Evolutionary conservation across 2,797 vertebrate species (phyloP).

Genomic region (Gadopsis bispinosus): DNA sequence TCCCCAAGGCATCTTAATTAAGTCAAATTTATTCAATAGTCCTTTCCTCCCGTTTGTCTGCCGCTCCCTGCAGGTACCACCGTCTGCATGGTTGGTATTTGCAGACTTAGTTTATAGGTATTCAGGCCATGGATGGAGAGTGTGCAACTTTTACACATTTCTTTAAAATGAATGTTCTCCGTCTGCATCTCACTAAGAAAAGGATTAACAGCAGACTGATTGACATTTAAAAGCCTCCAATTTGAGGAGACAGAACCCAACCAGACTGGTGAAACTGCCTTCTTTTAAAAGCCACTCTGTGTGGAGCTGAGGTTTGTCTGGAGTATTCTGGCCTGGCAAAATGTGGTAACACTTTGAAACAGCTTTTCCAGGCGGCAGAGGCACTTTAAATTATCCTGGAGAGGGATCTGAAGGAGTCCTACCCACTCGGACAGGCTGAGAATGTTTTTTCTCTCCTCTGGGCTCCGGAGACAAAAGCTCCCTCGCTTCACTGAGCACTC

Average conservation of each 20-base stretch:
- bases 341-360: constrained; percentile 43
- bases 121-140: constrained; percentile 13
- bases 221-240: constrained; percentile 16
- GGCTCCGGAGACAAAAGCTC: constrained; percentile 58
- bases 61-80: constrained; percentile 20
- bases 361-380: constrained; percentile 15
- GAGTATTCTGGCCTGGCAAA: constrained; percentile 30
- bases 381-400: constrained; percentile 62
- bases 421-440: constrained; percentile 24
- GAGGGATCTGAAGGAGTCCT: constrained; percentile 59
- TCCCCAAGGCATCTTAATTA: background rate
- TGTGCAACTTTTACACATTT: background rate
- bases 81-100: constrained; percentile 5
- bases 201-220: constrained; percentile 11
- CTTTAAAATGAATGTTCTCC: background rate
- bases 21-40: constrained; percentile 4
- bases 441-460: constrained; percentile 47
- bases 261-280: constrained; percentile 33
- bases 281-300: constrained; percentile 26
- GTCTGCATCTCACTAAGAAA: background rate
- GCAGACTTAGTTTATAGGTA: constrained; percentile 18
- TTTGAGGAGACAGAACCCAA: constrained; percentile 12
- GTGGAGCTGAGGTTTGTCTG: constrained; percentile 34
- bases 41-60: background rate
- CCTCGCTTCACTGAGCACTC: constrained; percentile 49